Percentiles rank a stretch among this genome's conserved stretches.
Evolutionary conservation across 2,113 vertebrate species (phyloP).

Genomic region (Pimephales promelas): DNA sequence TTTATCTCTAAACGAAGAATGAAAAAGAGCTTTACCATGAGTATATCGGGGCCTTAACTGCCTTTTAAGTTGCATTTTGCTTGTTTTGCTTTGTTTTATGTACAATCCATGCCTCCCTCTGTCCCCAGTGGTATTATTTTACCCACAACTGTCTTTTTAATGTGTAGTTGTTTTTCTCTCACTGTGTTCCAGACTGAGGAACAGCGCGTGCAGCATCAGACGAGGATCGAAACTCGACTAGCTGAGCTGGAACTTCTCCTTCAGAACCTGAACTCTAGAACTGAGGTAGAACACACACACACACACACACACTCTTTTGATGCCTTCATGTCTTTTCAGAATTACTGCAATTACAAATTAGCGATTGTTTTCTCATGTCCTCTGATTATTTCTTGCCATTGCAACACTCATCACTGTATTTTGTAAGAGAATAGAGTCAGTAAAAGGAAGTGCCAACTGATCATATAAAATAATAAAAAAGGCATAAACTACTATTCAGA

Average conservation of each 20-base stretch:
- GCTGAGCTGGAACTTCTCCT: constrained; percentile 77
- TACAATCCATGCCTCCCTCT: neutral
- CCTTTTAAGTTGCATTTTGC: neutral
- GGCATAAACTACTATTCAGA: neutral
- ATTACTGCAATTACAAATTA: neutral
- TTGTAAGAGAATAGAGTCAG: too few species aligned
- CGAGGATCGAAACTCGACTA: constrained; percentile 76
- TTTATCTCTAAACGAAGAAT: too few species aligned
- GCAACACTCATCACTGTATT: neutral
- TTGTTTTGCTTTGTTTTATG: neutral
- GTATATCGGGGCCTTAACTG: too few species aligned
- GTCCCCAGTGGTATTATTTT: neutral
- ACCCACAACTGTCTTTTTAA: neutral
- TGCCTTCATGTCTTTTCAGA: neutral
- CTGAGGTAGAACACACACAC: constrained; percentile 75
- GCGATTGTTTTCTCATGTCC: neutral
- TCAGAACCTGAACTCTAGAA: constrained; percentile 74
- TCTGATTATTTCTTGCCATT: neutral
- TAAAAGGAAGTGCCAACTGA: neutral
- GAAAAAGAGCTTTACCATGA: too few species aligned
- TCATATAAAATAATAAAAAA: neutral
- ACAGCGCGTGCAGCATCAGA: constrained; percentile 68
- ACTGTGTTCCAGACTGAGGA: constrained; percentile 59
- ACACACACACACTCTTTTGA: too few species aligned
- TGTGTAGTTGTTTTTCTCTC: neutral